Conservation (phyloP, 1,140 invertebrate genomes). For the Drosophila nasuta region DNA sequence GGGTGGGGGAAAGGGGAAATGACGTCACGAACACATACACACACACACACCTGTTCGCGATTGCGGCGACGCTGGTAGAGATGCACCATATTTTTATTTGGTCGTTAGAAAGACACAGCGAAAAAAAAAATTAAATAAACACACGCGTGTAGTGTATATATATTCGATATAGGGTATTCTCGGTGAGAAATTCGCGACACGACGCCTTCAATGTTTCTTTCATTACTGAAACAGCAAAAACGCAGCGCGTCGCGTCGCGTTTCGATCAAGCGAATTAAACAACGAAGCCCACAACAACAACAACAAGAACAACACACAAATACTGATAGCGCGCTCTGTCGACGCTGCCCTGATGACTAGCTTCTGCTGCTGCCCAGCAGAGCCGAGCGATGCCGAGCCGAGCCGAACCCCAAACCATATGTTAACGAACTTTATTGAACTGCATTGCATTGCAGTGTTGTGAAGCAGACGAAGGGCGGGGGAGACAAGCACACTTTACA, state of each 20-base stretch:
- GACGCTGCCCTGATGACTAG: slow-evolving; percentile 14
- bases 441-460: slow-evolving; percentile 27
- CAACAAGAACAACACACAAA: slow-evolving; percentile 16
- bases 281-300: slow-evolving; percentile 18
- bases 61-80: slow-evolving; percentile 69
- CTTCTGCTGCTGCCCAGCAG: not conserved
- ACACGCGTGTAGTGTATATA: slow-evolving; percentile 6
- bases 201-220: slow-evolving; percentile 63
- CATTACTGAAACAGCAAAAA: slow-evolving; percentile 62
- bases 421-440: slow-evolving; percentile 73
- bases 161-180: slow-evolving; percentile 3
- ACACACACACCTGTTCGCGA: slow-evolving; percentile 64
- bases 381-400: not conserved
- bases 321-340: slow-evolving; percentile 40
- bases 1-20: not conserved
- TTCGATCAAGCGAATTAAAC: slow-evolving; percentile 39
- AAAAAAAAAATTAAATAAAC: not conserved
- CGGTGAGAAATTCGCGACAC: slow-evolving; percentile 55
- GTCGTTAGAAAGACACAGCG: slow-evolving; percentile 3
- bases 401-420: slow-evolving; percentile 19
- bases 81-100: slow-evolving; percentile 60
- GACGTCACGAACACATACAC: not conserved
- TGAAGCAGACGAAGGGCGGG: not conserved
- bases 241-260: slow-evolving; percentile 11
- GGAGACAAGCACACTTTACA: not conserved